Evolutionary conservation across 2,113 vertebrate genomes (phyloP).

Genomic region (Lophochroa leadbeateri): DNA sequence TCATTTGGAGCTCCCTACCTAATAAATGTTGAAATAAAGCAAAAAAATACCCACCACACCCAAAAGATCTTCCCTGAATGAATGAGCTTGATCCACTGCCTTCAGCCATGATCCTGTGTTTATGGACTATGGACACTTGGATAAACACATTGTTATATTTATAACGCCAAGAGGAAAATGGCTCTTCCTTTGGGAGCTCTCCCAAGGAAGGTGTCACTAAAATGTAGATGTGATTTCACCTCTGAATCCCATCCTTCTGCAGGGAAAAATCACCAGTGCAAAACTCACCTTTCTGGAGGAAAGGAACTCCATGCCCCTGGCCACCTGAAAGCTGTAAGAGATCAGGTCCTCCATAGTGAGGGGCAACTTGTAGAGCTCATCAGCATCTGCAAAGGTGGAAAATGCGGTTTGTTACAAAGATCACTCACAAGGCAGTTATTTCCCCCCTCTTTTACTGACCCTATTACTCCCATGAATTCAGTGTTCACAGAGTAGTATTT

Average conservation of each 20-base stretch:
- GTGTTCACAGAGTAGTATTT: conserved; percentile 15
- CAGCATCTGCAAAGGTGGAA: conserved; percentile 59
- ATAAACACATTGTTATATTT: conserved; percentile 52
- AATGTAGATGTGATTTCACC: neutral
- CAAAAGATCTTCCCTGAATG: conserved; percentile 9
- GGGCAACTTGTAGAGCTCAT: conserved; percentile 73
- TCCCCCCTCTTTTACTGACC: neutral
- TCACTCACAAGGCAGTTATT: neutral
- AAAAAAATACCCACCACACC: neutral
- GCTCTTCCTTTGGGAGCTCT: conserved; percentile 55
- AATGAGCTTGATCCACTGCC: conserved; percentile 26
- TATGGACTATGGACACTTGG: conserved; percentile 26
- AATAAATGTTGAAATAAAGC: neutral
- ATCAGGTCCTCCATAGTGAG: conserved; percentile 92
- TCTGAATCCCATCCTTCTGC: neutral
- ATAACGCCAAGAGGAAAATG: conserved; percentile 12
- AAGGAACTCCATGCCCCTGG: conserved; percentile 95
- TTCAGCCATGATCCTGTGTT: conserved; percentile 55
- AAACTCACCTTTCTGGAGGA: conserved; percentile 89
- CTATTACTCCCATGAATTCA: conserved; percentile 8
- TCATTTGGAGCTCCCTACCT: neutral
- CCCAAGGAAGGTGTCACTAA: conserved; percentile 39
- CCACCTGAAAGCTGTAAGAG: conserved; percentile 95
- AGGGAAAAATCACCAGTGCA: neutral
- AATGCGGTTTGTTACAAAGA: neutral